Percentiles rank a stretch among this genome's conserved stretches.
Conservation (phyloP, 1,140 invertebrate genomes). For the Oncopeltus fasciatus region DNA sequence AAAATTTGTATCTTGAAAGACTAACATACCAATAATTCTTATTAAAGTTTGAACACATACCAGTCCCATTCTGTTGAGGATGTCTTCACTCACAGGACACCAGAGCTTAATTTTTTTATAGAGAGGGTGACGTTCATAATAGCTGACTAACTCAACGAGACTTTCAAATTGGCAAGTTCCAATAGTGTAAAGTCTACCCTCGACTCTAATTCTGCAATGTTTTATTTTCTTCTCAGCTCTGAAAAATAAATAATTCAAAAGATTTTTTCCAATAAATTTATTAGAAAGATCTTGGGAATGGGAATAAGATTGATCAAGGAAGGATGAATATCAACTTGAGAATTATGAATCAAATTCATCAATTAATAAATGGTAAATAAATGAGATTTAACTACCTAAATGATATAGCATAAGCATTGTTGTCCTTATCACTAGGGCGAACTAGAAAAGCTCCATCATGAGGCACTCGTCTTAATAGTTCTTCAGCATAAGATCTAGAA, state of each 20-base stretch:
- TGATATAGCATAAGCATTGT: slow-evolving; percentile 79
- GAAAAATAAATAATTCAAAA: slow-evolving; percentile 22
- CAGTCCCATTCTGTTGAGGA: slow-evolving; percentile 45
- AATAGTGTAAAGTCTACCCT: slow-evolving; percentile 79
- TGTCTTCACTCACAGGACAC: slow-evolving; percentile 71
- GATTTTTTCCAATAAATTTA: no score
- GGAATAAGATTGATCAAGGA: no score
- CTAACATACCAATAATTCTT: no score
- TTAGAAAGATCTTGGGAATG: no score
- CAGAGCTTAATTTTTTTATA: slow-evolving; percentile 79
- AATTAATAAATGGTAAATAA: slow-evolving; percentile 1
- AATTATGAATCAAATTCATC: no score
- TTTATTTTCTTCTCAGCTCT: slow-evolving; percentile 88
- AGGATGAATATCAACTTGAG: no score
- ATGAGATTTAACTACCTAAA: slow-evolving; percentile 50
- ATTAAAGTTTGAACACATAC: slow-evolving; percentile 37
- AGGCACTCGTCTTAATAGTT: slow-evolving; percentile 63
- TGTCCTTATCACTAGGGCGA: slow-evolving; percentile 69
- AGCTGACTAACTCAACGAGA: slow-evolving; percentile 78
- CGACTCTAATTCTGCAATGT: slow-evolving; percentile 83
- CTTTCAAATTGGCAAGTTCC: slow-evolving; percentile 85
- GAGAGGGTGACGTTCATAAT: slow-evolving; percentile 79
- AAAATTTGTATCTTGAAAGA: background rate
- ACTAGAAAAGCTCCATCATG: slow-evolving; percentile 87
- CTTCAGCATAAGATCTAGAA: slow-evolving; percentile 67